Base-by-base conservation (phyloP, 2,888 invertebrate genomes). In the Axea sp. region DNA sequence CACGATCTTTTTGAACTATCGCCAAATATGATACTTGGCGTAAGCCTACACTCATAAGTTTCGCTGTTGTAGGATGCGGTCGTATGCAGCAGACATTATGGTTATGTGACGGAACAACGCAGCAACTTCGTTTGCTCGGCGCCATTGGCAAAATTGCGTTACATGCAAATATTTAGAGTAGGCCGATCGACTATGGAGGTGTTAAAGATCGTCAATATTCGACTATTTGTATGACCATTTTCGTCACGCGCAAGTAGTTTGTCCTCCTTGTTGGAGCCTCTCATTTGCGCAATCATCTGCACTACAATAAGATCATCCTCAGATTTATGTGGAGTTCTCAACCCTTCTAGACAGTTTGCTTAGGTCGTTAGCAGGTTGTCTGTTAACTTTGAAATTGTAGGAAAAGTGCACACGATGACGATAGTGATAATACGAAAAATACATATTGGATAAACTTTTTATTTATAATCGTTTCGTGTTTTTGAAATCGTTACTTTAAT, bases 131-230 rank as follows among this genome's bases (percentile, higher is more conserved):
- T 71, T 72, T 72, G 57, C 68, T 77, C 78, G 73, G 77, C 65
- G 76, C 69, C 35, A 60, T 68, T 76, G 73, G 74, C 74, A 57
- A 78, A 78, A 81, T 73, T 77, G 72, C 77, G 75, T 77, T 77
- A 59, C 80, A 83, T 82, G 82, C 82, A 78, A 81, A 83, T 83
- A 83, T 78, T 78, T 80, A 72, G 81, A 79, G 81, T 81, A 79
- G 77, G 80, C 78, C 77, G 79, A 67, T 76, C 75, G 64, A 77
- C 78, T 45, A 80, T 77, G 82, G 82, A 85, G 83, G 83, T 85
- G 85, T 85, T 82, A 83, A 85, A 80, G 82, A 83, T 82, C 82
- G 82, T 75, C 81, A 82, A 85, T 86, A 73, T 78, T 79, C 81
- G 81, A 80, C 81, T 79, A 74, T 82, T 73, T 68, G 53, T 64